Evolutionary conservation across 2,888 invertebrate genomes (phyloP), one percentile per base, ranked within the genome.

Genomic region (Leucophora obtusa): DNA sequence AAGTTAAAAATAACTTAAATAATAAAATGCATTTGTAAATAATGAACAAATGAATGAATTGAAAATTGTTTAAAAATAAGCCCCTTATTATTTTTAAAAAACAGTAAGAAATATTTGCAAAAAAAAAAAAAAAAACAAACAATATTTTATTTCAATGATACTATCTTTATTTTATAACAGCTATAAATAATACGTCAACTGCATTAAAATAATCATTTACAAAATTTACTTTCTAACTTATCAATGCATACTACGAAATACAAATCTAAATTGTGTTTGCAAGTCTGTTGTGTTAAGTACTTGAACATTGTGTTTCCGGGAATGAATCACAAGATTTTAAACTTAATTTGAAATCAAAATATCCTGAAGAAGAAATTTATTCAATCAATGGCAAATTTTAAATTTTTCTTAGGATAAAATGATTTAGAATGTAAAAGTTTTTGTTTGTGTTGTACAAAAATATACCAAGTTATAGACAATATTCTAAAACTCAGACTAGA

Each of bases 321-420:
- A 59, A 66, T 74, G 74, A 66, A 28, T 74, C 65, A 74, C 1
- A 6, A 15, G 4, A 28, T 28, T 28, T 28, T 28, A 3, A 28
- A 28, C 28, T 28, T 28, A 28, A 24, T 5, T 3, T 24, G 5
- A 24, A 24, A 24, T 5, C 5, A 24, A 24, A 24, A 24, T 24
- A 5, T 24, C 24, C 24, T 24, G 2, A 28, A 28, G 28, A 28
- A 28, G 1, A 7, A 6, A 28, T 28, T 28, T 28, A 6, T 28
- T 28, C 28, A 28, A 28, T 28, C 6, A 28, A 28, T 7, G 28
- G 4, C 4, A 28, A 21, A 21, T 21, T 21, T 21, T 21, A 3
- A 21, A 21, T 2, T 4, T 21, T 21, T 21, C 2, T 21, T 21
- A 4, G 21, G 4, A 4, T 21, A 21, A 21, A 21, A 21, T 21